A percentile compares a stretch with the other conserved stretches of the same genome.
phyloP scores from a whole-genome alignment of 2,113 vertebrate species.

The Taxidea taxus region DNA sequence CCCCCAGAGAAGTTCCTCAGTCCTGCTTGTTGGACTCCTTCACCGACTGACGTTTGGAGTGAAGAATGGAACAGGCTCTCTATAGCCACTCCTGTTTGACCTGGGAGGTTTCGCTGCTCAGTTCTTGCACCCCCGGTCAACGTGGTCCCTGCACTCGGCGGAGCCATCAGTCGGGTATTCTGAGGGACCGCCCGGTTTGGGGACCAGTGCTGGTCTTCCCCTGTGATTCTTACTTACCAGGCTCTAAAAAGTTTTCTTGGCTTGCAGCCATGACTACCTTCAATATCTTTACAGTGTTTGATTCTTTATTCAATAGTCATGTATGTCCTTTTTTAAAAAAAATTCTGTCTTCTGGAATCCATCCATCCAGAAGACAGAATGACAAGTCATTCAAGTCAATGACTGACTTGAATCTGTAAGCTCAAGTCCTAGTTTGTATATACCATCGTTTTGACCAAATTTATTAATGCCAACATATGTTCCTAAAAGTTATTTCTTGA shows the following conservation, averaged over 20 bases:
- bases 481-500: not conserved
- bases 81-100: not conserved
- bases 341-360: not conserved
- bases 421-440: not conserved
- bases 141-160: not conserved
- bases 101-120: not conserved
- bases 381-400: too few relatives aligned
- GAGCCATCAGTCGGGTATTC: not conserved
- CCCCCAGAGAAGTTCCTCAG: not conserved
- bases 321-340: not conserved
- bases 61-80: not conserved
- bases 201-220: not conserved
- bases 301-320: not conserved
- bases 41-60: not conserved
- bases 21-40: not conserved
- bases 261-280: not conserved
- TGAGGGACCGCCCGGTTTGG: not conserved
- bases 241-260: not conserved
- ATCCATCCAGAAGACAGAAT: too few relatives aligned
- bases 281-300: not conserved
- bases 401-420: not conserved
- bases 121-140: not conserved
- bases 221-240: not conserved
- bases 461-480: not conserved
- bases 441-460: not conserved